Base-by-base conservation (phyloP, 2,888 invertebrate genomes). In the Apocheima hispidaria region DNA sequence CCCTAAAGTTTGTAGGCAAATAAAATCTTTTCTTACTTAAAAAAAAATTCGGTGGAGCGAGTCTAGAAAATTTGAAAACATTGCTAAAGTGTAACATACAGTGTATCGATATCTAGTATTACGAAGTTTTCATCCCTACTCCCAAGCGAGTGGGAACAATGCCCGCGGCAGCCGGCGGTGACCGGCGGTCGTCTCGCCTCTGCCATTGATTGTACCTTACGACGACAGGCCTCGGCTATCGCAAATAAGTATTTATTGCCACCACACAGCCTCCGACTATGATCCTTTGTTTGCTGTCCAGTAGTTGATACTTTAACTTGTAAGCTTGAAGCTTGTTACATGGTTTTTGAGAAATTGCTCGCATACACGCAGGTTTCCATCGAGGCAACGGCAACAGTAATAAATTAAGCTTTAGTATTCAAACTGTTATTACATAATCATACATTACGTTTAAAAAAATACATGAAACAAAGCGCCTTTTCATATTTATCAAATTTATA, bases 221-320 rank as follows among this genome's bases (percentile, higher is more conserved):
- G 90, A 91, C 83, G 92, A 91, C 91, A 90, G 86, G 82, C 84
- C 78, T 46, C 79, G 79, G 83, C 83, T 87, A 86, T 86, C 84
- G 86, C 87, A 87, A 88, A 88, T 90, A 90, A 84, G 82, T 89
- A 88, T 91, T 91, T 91, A 91, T 90, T 88, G 85, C 81, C 81
- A 77, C 83, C 82, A 82, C 82, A 84, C 80, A 78, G 78, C 78
- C 71, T 70, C 74, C 78, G 75, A 75, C 81, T 72, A 72, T 73
- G 75, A 77, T 74, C 69, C 74, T 65, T 60, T 60, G 60, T 60
- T 60, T 60, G 48, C 50, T 44, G 50, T 60, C 60, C 50, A 60
- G 60, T 60, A 60, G 55, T 60, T 50, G 44, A 50, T 54, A 55
- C 54, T 55, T 55, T 60, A 50, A 49, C 43, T 50, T 28, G 59